Base-by-base conservation (phyloP, 2,113 vertebrate genomes). In the Hydrochoerus hydrochaeris region DNA sequence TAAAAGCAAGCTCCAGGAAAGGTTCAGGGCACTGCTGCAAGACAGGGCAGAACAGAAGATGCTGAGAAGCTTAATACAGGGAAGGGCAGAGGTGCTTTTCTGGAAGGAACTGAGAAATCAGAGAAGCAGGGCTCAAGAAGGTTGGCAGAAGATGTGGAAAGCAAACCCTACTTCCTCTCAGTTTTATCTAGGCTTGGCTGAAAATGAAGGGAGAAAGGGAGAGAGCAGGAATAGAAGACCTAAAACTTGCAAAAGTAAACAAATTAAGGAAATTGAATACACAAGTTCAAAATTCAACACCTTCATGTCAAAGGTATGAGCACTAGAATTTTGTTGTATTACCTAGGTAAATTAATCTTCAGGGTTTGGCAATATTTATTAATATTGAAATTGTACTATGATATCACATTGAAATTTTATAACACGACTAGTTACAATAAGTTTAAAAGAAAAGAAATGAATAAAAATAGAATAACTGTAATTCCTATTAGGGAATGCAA, bases 401-500 rank as follows among this genome's bases (percentile, higher is more conserved):
- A 82, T 69, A 78, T 16, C 62, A 11, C 16, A 81, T 3, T 89
- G n/a, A 73, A 88, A 82, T 67, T 93, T 85, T 96, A 19, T 89
- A 71, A 85, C 35, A 75, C 41, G 7, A 80, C 92, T 87, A 65
- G 20, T 54, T 60, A 84, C 0, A 90, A 77, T 67, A 65, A 65
- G 16, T 94, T 69, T 73, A 88, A 62, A 88, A 75, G 30, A 62
- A 88, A 94, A 90, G 57, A 95, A 28, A 67, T 7, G 46, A 41
- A 60, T 52, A 88, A 83, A 92, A 90, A 94, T 1, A 41, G n/a
- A 78, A 30, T 57, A 67, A 67, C 54, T 62, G 83, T 44, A 94
- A 90, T 80, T 84, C 54, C 81, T 67, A 38, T 30, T 84, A 95
- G 62, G 22, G 77, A 94, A 92, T 83, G 26, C 52, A 92, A 65